Evolutionary conservation across 2,797 vertebrate species (phyloP), one percentile per base, ranked within the genome.

Genomic region (Bufotes viridis): DNA sequence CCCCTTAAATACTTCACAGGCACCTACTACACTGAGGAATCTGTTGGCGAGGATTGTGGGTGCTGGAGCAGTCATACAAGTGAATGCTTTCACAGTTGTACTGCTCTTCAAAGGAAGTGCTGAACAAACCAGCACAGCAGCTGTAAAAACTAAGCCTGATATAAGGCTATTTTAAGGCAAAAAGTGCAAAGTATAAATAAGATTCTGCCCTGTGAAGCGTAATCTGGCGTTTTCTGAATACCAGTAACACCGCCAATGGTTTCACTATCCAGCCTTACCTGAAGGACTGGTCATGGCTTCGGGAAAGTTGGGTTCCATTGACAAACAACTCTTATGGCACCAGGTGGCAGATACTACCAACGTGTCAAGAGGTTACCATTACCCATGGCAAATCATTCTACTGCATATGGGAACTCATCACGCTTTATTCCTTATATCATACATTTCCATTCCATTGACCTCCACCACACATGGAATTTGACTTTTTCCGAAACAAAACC

Each of bases 61-160:
- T 65, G 75, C 75, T 22, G 81, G 53, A 81, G 82, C 7, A 57
- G 63, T 61, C 65, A 65, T 18, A 82, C 80, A 69, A 87, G 63
- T 83, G 75, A 89, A 87, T 89, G 88, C 90, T 91, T 94, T 93
- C 93, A 92, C 93, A 95, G 92, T 95, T 80, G 65, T 94, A 94
- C 90, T 90, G 92, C 93, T 92, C 94, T 95, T 97, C 95, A 97
- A 93, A 93, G 92, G 61, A 92, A 91, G n/a, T n/a, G n/a, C n/a
- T n/a, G n/a, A n/a, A n/a, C n/a, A 90, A 79, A 84, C 85, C 88
- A 89, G 91, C 92, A 92, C 92, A 94, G 96, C 96, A 97, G 96
- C 96, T 97, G 97, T 96, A 94, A 96, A 95, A 96, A 96, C 96
- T 95, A 94, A 93, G 91, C 91, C 91, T 89, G 93, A 93, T 92